Evolutionary conservation across 2,888 invertebrate genomes (phyloP), one percentile per base, ranked within the genome.

Genomic region (Spodoptera littoralis): DNA sequence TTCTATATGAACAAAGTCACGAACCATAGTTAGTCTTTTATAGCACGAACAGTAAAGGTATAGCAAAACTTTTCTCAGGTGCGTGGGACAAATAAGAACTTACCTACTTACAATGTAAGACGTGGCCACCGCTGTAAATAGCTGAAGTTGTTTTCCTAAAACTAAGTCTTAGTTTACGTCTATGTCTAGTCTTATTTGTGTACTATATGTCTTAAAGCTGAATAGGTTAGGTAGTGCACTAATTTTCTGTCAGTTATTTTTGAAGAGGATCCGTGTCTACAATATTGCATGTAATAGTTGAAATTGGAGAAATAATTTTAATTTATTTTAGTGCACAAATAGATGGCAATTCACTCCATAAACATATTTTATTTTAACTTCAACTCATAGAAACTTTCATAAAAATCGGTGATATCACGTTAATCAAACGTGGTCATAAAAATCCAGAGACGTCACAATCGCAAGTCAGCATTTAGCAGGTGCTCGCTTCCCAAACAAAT

Each of bases 401-500:
- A 59, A 56, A 68, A 22, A 46, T 58, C 24, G 45, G 41, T 55
- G 52, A 12, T 49, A 60, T 48, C 53, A 47, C 60, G 60, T 65
- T 59, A 65, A 60, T 69, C 65, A 76, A 61, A 50, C n/a, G 56
- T 47, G 27, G 57, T 60, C 76, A 45, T 60, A 60, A 74, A 71
- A 53, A 41, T 11, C 12, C 46, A 50, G 52, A 49, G 61, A 49
- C 61, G 43, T 62, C 57, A 69, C 54, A 57, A 58, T 51, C 51
- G 36, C 57, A 11, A 48, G 56, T 65, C 71, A 63, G 60, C 63
- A 70, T 74, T 68, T 66, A 73, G 70, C 77, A 82, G 81, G 81
- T 86, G 83, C 77, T 66, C 76, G 59, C 70, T 68, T 36, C 67
- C 77, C 82, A 82, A 84, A 84, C 81, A 84, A 86, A 86, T 84